phyloP scores from a whole-genome alignment of 2,888 invertebrate species.

The Drosophila anomelani region DNA sequence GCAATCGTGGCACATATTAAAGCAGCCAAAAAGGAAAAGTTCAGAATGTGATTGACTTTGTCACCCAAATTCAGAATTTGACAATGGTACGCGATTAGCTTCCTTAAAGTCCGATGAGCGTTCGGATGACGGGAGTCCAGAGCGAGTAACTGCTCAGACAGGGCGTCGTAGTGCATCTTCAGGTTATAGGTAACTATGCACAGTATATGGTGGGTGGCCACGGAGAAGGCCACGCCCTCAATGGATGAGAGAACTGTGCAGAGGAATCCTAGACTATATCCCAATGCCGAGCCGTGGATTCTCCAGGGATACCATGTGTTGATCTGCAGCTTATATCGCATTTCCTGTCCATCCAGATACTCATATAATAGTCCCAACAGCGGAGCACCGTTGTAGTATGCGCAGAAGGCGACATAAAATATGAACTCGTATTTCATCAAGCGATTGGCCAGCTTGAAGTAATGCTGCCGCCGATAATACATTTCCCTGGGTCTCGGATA shows the following conservation, averaged over 20 bases:
- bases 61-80: constrained; percentile 55
- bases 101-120: not conserved
- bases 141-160: not conserved
- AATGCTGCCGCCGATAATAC: constrained; percentile 2
- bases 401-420: not conserved
- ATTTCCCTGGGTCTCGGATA: not conserved
- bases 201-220: constrained; percentile 3
- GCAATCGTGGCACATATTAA: constrained; percentile 75
- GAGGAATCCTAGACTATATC: not conserved
- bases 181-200: constrained; percentile 6
- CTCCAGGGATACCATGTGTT: constrained; percentile 24
- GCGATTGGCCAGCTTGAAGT: not conserved
- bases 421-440: constrained; percentile 2
- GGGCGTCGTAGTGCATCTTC: constrained; percentile 4
- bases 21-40: constrained; percentile 73
- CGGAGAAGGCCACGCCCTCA: not conserved
- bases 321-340: constrained; percentile 1
- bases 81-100: constrained; percentile 68
- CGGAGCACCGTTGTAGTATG: not conserved
- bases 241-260: not conserved
- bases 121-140: constrained; percentile 5
- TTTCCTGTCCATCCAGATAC: not conserved
- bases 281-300: not conserved
- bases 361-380: constrained; percentile 22
- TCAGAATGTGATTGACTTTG: constrained; percentile 70